Conservation (phyloP, 2,888 invertebrate genomes). For the Drosophila peninsularis region DNA sequence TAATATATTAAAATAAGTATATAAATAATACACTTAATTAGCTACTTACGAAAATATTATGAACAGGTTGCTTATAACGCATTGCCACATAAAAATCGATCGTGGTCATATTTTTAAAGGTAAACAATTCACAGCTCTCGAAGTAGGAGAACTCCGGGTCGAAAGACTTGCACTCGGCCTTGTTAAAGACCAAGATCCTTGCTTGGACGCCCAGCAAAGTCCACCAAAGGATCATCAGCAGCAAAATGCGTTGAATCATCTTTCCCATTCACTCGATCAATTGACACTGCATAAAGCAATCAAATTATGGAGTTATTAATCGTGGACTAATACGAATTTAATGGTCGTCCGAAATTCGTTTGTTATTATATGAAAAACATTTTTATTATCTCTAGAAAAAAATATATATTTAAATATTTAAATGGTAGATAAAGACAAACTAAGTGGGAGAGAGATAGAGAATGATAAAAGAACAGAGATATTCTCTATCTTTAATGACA, state of each 20-base stretch:
- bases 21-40: not conserved
- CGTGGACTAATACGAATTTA: not conserved
- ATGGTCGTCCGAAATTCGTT: not conserved
- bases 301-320: not conserved
- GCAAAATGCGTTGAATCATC: not conserved
- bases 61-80: slow-evolving; percentile 29
- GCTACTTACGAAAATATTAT: slow-evolving; percentile 50
- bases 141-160: slow-evolving; percentile 31
- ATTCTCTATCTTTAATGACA: no score
- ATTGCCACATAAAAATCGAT: slow-evolving; percentile 31
- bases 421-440: no score
- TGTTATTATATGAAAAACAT: not conserved
- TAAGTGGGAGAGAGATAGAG: not conserved
- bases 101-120: slow-evolving; percentile 4
- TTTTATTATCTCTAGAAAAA: not conserved
- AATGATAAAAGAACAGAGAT: no score
- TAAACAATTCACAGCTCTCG: slow-evolving; percentile 36
- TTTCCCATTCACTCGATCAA: not conserved
- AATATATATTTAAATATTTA: no score
- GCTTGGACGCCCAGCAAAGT: not conserved
- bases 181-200: not conserved
- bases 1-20: no score
- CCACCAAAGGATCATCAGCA: not conserved
- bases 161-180: slow-evolving; percentile 34
- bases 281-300: not conserved